phyloP scores from a whole-genome alignment of 2,797 vertebrate genomes.

The Xenops minutus region DNA sequence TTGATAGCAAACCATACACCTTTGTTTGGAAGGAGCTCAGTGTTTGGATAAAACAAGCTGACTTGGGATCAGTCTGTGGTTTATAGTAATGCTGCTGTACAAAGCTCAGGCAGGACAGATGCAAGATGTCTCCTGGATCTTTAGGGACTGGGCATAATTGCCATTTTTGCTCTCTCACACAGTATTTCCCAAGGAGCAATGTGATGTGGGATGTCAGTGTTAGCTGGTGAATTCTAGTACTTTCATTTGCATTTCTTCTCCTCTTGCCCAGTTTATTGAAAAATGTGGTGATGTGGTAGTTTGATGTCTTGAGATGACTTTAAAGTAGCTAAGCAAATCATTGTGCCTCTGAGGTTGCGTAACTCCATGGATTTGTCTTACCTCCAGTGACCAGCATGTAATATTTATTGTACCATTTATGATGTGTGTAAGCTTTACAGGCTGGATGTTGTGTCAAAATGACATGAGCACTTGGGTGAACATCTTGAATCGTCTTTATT shows the following conservation, averaged over 20 bases:
- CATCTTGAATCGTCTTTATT: neutral
- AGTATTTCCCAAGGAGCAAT: neutral
- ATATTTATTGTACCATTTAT: conserved; percentile 1
- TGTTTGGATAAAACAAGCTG: neutral
- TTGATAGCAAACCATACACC: fast-evolving
- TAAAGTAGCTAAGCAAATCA: conserved; percentile 26
- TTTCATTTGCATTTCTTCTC: neutral
- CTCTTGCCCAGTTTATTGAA: conserved; percentile 11
- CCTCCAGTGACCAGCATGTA: neutral
- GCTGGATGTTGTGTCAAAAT: neutral
- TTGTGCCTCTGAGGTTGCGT: conserved; percentile 24
- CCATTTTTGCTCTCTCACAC: neutral
- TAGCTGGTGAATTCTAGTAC: neutral
- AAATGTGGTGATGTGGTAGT: conserved; percentile 42
- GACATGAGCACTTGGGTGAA: neutral
- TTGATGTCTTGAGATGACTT: conserved; percentile 38
- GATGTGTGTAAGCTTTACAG: neutral
- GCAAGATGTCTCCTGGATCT: neutral
- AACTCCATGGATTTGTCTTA: neutral
- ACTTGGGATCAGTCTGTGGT: neutral
- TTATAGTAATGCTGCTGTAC: neutral
- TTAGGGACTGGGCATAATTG: neutral
- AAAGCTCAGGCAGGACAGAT: neutral
- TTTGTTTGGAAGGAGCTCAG: neutral
- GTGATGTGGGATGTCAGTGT: neutral